phyloP scores from a whole-genome alignment of 2,888 invertebrate species.

The Pollenia angustigena region DNA sequence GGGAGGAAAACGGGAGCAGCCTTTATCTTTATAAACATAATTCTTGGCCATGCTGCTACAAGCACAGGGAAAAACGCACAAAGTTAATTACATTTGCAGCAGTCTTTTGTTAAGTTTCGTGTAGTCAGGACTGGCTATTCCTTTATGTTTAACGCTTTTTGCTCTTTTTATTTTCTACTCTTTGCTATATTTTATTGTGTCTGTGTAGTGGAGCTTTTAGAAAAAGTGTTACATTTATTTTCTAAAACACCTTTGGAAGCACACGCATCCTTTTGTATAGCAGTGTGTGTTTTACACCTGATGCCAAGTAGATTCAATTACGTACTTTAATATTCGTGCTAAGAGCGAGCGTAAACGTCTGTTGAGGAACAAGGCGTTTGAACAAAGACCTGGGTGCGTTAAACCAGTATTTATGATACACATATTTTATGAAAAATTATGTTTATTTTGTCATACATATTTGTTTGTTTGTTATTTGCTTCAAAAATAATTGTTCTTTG shows the following conservation, averaged over 20 bases:
- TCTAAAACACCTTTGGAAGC: slow-evolving; percentile 35
- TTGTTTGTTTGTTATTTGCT: neutral
- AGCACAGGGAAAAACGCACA: slow-evolving; percentile 36
- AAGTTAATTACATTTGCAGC: slow-evolving; percentile 60
- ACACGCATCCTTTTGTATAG: neutral
- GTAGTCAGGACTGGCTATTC: slow-evolving; percentile 2
- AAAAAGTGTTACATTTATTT: slow-evolving; percentile 22
- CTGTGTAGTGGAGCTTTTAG: slow-evolving; percentile 21
- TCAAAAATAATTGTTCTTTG: slow-evolving; percentile 20
- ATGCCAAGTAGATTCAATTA: slow-evolving; percentile 48
- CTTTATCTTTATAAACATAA: neutral
- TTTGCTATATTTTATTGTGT: neutral
- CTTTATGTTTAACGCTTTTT: neutral
- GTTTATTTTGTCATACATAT: neutral
- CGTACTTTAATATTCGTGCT: slow-evolving; percentile 25
- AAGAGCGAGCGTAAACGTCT: neutral
- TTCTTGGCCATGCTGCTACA: slow-evolving; percentile 36
- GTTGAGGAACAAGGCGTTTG: neutral
- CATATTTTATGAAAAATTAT: slow-evolving; percentile 43
- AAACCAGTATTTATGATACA: slow-evolving; percentile 38
- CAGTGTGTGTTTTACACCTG: neutral
- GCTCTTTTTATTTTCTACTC: neutral
- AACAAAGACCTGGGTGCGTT: slow-evolving; percentile 12
- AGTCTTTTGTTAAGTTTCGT: slow-evolving; percentile 47
- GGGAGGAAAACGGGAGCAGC: neutral